phyloP scores from a whole-genome alignment of 64 coral and sea anemone genomes.

The Platygyra sinensis region DNA sequence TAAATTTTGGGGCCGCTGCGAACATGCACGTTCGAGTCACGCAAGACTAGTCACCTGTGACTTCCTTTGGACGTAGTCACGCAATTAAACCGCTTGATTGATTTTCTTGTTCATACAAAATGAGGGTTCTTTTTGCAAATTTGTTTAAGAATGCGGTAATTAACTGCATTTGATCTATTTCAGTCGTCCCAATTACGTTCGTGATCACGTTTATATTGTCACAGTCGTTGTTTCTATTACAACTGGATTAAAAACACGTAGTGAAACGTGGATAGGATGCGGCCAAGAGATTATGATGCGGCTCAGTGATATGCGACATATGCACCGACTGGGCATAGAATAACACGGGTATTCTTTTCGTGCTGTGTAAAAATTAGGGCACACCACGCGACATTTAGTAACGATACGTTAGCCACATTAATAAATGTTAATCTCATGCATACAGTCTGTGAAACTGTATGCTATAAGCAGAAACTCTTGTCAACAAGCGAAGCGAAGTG shows the following conservation, averaged over 20 bases:
- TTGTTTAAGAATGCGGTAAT: too few relatives aligned
- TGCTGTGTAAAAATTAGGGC: neutral
- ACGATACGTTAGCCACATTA: neutral
- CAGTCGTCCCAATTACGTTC: neutral
- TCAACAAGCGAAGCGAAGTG: neutral
- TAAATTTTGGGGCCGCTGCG: neutral
- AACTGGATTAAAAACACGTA: neutral
- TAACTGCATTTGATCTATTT: neutral
- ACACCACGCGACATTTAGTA: neutral
- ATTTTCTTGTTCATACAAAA: neutral
- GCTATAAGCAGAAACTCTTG: too few relatives aligned
- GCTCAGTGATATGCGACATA: neutral
- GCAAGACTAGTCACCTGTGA: conserved; percentile 10
- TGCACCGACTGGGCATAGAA: neutral
- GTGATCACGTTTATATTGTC: neutral
- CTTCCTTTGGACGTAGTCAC: neutral
- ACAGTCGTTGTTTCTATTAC: neutral
- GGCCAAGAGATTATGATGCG: neutral
- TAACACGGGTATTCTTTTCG: neutral
- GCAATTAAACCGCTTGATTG: neutral
- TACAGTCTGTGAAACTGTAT: neutral
- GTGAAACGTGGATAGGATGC: neutral
- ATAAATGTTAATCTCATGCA: neutral
- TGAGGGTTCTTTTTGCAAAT: neutral
- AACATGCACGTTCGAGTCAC: neutral